Evolutionary conservation across 2,888 invertebrate species (phyloP), one percentile per base, ranked within the genome.

Genomic region (Hemithea aestivaria): DNA sequence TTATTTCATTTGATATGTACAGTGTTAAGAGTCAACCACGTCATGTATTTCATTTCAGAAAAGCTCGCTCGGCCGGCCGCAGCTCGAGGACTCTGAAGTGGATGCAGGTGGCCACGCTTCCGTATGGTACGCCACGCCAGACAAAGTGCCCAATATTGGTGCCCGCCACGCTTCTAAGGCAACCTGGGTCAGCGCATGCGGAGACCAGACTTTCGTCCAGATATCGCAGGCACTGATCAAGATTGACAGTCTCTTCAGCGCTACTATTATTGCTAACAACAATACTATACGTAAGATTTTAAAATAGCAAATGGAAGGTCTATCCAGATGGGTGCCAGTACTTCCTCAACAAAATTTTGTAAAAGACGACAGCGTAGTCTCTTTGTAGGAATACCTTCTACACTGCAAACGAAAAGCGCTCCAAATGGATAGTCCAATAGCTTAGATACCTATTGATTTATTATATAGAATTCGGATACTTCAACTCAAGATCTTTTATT

Each of bases 141-240:
- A 91, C 3, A 82, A 90, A 1, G 92, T 97, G 20, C 92, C 94
- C 0, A 92, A 93, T 32, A 90, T 96, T 27, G 98, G 98, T 0
- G 93, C 95, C 0, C 91, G 93, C 39, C 92, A 93, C 81, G 95
- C 97, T 0, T 91, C 96, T 53, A 90, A 94, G 58, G 98, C 96
- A 0, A 95, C 96, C 0, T 97, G 97, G 96, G 91, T 98, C 8
- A 94, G 95, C 1, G 97, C 98, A 2, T 95, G 96, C n/a, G 97
- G 96, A 0, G 98, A 99, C 84, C 96, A 96, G 78, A 99, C 98
- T 1, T 97, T 95, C 68, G 89, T 98, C 30, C 95, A 95, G 74
- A 92, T 97, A 35, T 96, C 97, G 53, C 97, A 98, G 74, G 93
- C 94, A 1, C 88, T 97, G n/a, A 95, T 98, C 48, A 97, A 97